Evolutionary conservation across 2,888 invertebrate genomes (phyloP).

Genomic region (Oligia fasciuncula): DNA sequence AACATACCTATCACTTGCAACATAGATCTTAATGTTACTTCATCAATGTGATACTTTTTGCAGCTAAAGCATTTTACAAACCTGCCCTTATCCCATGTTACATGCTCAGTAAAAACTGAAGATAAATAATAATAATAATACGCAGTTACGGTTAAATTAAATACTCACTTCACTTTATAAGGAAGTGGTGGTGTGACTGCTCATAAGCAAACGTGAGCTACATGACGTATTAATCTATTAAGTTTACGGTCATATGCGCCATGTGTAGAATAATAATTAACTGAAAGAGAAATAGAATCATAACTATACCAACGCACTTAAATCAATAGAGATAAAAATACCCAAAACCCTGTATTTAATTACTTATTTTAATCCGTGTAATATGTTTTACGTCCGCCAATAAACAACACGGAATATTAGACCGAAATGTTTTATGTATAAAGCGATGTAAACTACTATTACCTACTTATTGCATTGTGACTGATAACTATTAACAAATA

Average conservation of each 20-base stretch:
- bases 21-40: not conserved
- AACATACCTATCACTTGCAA: not conserved
- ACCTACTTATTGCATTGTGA: slow-evolving; percentile 51
- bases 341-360: not conserved
- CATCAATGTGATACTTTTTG: not conserved
- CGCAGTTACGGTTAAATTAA: not conserved
- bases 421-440: slow-evolving; percentile 33
- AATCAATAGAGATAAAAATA: not conserved
- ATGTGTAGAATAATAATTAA: slow-evolving; percentile 23
- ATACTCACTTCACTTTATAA: not conserved
- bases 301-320: not conserved
- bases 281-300: not conserved
- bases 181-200: not conserved
- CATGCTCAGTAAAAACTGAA: not conserved
- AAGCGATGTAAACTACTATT: slow-evolving; percentile 23
- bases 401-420: not conserved
- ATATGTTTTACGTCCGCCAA: slow-evolving; percentile 13
- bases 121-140: not conserved
- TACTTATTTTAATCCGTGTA: slow-evolving; percentile 3
- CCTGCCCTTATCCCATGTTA: too few relatives aligned
- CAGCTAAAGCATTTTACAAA: not conserved
- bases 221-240: slow-evolving; percentile 5
- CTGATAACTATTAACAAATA: slow-evolving; percentile 58
- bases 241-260: not conserved
- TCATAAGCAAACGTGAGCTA: slow-evolving; percentile 21